Base-by-base conservation (phyloP, 2,888 invertebrate genomes). In the Drosophila paranaensis region DNA sequence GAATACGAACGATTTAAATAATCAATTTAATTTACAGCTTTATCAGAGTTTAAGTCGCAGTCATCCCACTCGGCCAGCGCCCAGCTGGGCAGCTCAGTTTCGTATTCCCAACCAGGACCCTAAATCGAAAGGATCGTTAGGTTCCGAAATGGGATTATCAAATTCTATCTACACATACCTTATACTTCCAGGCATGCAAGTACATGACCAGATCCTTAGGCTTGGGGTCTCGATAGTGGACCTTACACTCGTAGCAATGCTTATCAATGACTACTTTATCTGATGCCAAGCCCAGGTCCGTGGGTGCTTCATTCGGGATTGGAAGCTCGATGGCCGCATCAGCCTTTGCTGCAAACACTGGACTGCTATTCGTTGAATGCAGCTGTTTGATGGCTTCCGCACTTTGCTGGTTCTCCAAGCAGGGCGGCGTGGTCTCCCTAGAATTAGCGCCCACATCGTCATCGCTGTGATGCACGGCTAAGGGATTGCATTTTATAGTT, bases 41-140 rank as follows among this genome's bases (percentile, higher is more conserved):
- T 80, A 9, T 80, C 81, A 14, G 56, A n/a, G 46, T 20, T 46
- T 37, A 54, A 51, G 51, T 77, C 81, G 40, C 53, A 27, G 16
- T 80, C 81, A 33, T 53, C 64, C 77, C 77, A 77, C 4, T 77
- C 72, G n/a, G 55, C 42, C 35, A 64, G 68, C 39, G 98, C 98
- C 99, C 99, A 99, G 61, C 96, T 96, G 0, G 99, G 99, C 84
- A 98, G 94, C 90, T 96, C 96, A 2, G 98, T 98, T 93, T 97
- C 96, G 93, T 97, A 99, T 90, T 97, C 96, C 98, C 98, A 98
- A 54, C 97, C 98, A 64, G 97, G 97, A 39, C 98, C 98, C 97
- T 97, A 93, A 2, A 91, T 58, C 9, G 93, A 66, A 80, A 78
- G 89, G 71, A 57, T 39, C 43, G 42, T 48, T 33, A 3, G 40